Evolutionary conservation across 2,797 vertebrate genomes (phyloP), one percentile per base, ranked within the genome.

Genomic region (Malurus leucopterus): DNA sequence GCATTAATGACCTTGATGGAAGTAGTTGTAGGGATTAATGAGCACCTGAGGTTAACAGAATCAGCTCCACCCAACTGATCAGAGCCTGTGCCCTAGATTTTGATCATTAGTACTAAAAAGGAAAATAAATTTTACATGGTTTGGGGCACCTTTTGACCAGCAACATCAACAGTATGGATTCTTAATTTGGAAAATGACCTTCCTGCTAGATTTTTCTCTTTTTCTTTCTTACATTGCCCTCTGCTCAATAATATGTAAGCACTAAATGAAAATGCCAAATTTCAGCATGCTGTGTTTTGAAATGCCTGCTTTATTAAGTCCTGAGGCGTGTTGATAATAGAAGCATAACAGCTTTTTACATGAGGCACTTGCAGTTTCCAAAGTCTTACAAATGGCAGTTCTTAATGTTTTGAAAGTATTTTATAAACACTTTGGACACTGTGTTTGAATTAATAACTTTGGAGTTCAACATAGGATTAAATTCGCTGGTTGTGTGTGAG

Each of bases 131-230:
- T 95, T 93, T 84, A 59, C 41, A 64, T 94, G 71, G 91, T 95
- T 94, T 91, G 67, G 58, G 92, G 94, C 89, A 93, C 77, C 85
- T 93, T 93, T 92, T 95, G 91, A 82, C 92, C 92, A 91, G 54
- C 40, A 76, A 84, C 57, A 82, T 79, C 54, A 94, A 91, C 79
- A 88, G 84, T 64, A 55, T 64, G 77, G 68, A 9, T 57, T 84
- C 40, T 84, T 93, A 82, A 86, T 92, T 93, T 71, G 79, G 83
- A 91, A 92, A 91, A 93, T 88, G 50, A 95, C 94, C 92, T 95
- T 93, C 59, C 44, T 80, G 63, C 20, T 87, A 70, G 18, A 87
- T 63, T 77, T 88, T 73, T 89, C n/a, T 64, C n/a, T 64, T 76
- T 83, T 91, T 50, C 50, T 61, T 78, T 29, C 24, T 63, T 74